phyloP scores from a whole-genome alignment of 2,113 vertebrate genomes.

The Eira barbara region DNA sequence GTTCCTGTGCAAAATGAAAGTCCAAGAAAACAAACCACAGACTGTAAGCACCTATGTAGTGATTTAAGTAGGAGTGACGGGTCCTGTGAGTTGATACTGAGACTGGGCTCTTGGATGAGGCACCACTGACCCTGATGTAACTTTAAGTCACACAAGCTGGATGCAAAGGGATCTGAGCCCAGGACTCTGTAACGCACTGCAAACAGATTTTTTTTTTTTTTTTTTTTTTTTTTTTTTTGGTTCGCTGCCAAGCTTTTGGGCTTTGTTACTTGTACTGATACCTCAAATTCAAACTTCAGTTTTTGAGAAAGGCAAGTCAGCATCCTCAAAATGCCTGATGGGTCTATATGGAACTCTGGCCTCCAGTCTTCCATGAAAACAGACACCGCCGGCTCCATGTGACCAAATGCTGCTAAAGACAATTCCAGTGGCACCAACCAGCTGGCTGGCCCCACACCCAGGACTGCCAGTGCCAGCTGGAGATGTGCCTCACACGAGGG shows the following conservation, averaged over 20 bases:
- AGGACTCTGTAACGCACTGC: background rate
- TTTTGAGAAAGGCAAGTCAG: background rate
- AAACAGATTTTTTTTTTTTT: background rate
- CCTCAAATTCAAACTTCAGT: constrained; percentile 26
- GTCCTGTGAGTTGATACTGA: background rate
- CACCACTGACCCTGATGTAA: background rate
- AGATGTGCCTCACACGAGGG: background rate
- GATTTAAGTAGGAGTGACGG: background rate
- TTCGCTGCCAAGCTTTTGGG: background rate
- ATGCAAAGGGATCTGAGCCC: background rate
- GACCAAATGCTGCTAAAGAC: background rate
- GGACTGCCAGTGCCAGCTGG: background rate
- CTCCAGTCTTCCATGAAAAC: background rate
- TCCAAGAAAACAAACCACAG: background rate
- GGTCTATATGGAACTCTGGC: background rate
- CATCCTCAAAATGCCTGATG: background rate
- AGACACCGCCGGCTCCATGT: background rate
- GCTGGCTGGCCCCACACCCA: background rate
- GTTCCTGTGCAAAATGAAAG: background rate
- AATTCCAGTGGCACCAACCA: rapidly evolving
- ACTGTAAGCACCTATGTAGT: background rate
- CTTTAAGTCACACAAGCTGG: background rate
- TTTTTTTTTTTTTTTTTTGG: no score
- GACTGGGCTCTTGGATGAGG: background rate
- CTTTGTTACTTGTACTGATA: background rate